Evolutionary conservation across 2,113 vertebrate species (phyloP).

Genomic region (Clarias macrocephalus): DNA sequence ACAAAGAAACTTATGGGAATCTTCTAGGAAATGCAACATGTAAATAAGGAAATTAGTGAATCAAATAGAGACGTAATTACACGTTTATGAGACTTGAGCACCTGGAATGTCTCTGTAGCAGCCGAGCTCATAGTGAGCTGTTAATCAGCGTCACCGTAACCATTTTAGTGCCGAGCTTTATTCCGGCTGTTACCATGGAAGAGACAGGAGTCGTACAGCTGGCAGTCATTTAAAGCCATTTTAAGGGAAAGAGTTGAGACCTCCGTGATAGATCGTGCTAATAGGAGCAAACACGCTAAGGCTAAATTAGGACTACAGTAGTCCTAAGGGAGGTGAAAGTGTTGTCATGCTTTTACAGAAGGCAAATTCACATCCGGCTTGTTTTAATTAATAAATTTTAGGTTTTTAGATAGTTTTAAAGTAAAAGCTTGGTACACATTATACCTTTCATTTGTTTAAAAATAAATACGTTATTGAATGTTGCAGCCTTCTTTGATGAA

Average conservation of each 20-base stretch:
- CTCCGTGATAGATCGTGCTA: constrained; percentile 35
- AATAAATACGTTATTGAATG: neutral
- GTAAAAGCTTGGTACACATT: neutral
- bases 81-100: constrained; percentile 64
- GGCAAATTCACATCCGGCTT: neutral
- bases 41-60: constrained; percentile 65
- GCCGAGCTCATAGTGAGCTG: constrained; percentile 60
- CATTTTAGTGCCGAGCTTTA: constrained; percentile 72
- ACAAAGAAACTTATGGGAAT: constrained; percentile 19
- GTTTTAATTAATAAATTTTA: neutral
- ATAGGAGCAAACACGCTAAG: neutral
- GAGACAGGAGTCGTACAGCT: constrained; percentile 64
- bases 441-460: neutral
- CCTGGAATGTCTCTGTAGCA: constrained; percentile 67
- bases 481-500: neutral
- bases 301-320: constrained; percentile 18
- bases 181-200: constrained; percentile 73
- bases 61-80: constrained; percentile 64
- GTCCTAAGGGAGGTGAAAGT: constrained; percentile 1
- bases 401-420: neutral
- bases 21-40: constrained; percentile 64
- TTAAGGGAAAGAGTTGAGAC: constrained; percentile 43
- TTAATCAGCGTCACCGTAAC: constrained; percentile 68
- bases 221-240: constrained; percentile 62
- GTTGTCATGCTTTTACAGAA: neutral